Conservation (phyloP, 1,140 invertebrate genomes). For the Asbolus verrucosus region DNA sequence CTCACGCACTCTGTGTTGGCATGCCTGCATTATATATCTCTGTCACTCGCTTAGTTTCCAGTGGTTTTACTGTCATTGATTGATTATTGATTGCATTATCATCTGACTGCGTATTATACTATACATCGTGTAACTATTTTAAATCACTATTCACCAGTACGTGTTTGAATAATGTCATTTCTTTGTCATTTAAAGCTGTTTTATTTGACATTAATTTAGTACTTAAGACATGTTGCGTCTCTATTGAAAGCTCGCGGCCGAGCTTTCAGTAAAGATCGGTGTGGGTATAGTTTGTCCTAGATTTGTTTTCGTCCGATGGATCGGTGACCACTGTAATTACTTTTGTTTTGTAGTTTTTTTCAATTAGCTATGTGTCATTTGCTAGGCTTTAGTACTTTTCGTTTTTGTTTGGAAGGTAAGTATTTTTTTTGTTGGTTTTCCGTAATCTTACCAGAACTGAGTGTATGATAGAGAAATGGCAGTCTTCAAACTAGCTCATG, state of each 20-base stretch:
- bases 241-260: background rate
- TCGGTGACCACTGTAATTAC: conserved; percentile 18
- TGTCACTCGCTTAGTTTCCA: conserved; percentile 65
- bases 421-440: conserved; percentile 52
- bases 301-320: conserved; percentile 10
- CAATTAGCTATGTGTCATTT: conserved; percentile 51
- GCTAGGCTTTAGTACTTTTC: conserved; percentile 50
- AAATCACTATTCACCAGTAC: conserved; percentile 47
- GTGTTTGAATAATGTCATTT: conserved; percentile 50
- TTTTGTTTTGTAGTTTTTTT: conserved; percentile 48
- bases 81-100: conserved; percentile 46
- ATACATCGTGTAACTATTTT: conserved; percentile 48
- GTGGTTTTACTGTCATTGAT: conserved; percentile 63
- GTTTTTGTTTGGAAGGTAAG: conserved; percentile 47
- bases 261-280: background rate
- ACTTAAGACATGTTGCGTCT: too few relatives aligned
- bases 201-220: too few relatives aligned
- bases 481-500: conserved; percentile 34
- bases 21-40: conserved; percentile 60
- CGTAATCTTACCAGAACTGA: conserved; percentile 17
- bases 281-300: conserved; percentile 9
- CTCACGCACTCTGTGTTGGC: conserved; percentile 64
- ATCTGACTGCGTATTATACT: conserved; percentile 46
- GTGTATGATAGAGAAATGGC: conserved; percentile 37
- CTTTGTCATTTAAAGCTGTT: conserved; percentile 11